Evolutionary conservation across 2,888 invertebrate species (phyloP).

Genomic region (Leistus spinibarbis): DNA sequence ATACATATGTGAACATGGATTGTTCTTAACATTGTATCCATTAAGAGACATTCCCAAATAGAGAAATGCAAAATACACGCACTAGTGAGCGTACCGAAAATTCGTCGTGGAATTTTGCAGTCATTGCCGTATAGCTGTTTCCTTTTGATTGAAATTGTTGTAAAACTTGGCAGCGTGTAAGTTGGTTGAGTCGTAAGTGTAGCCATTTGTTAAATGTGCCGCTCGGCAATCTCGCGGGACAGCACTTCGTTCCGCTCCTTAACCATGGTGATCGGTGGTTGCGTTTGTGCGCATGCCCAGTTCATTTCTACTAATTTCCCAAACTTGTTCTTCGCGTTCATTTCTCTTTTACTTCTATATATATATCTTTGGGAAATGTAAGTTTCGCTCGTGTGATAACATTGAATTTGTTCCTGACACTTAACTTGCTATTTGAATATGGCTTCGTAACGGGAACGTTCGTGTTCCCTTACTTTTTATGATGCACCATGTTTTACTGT

Average conservation of each 20-base stretch:
- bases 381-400: not conserved
- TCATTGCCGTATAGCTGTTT: constrained; percentile 43
- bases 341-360: not conserved
- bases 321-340: constrained; percentile 22
- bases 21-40: not conserved
- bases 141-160: constrained; percentile 55
- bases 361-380: constrained; percentile 16
- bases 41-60: not conserved
- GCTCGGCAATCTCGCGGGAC: constrained; percentile 46
- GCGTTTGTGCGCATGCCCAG: constrained; percentile 16
- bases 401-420: constrained; percentile 17
- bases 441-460: not conserved
- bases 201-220: constrained; percentile 53
- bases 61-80: not conserved
- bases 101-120: constrained; percentile 41
- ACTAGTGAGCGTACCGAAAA: not conserved
- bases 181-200: constrained; percentile 41
- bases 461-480: not conserved
- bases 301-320: constrained; percentile 19
- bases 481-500: not conserved
- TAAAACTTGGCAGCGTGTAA: constrained; percentile 51
- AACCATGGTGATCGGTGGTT: constrained; percentile 41
- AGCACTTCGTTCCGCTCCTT: constrained; percentile 46
- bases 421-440: not conserved
- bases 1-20: not conserved